A percentile compares a stretch with the other conserved stretches of the same genome.
phyloP scores from a whole-genome alignment of 2,888 invertebrate genomes.

The Cremastobaeus sp. region DNA sequence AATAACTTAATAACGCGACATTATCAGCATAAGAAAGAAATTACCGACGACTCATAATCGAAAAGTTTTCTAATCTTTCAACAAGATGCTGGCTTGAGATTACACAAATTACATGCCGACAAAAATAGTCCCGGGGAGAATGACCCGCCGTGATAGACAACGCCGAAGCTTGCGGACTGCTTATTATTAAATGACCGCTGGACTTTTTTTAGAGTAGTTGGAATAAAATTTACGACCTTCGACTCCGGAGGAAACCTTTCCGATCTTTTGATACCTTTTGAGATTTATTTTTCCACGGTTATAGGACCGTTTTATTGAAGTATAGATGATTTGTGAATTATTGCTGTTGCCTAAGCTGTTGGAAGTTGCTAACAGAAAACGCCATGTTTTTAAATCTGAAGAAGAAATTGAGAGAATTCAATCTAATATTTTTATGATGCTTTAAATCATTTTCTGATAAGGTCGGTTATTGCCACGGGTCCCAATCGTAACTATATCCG shows the following conservation, averaged over 20 bases:
- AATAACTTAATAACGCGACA: conserved; percentile 36
- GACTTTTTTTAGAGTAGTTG: conserved; percentile 31
- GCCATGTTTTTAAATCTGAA: too few relatives aligned
- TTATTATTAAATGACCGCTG: conserved; percentile 29
- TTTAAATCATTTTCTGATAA: too few relatives aligned
- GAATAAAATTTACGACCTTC: conserved; percentile 20
- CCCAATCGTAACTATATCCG: too few relatives aligned
- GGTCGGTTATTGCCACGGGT: too few relatives aligned
- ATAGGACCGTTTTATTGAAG: too few relatives aligned
- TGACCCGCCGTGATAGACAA: conserved; percentile 46
- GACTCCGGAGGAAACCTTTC: conserved; percentile 34
- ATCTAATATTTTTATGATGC: too few relatives aligned
- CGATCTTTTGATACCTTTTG: conserved; percentile 37
- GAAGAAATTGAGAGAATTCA: too few relatives aligned
- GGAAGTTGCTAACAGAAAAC: too few relatives aligned
- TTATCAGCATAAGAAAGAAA: conserved; percentile 21
- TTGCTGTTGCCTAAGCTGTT: too few relatives aligned
- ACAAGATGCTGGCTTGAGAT: conserved; percentile 42
- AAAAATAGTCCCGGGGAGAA: conserved; percentile 40
- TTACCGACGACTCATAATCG: conserved; percentile 38
- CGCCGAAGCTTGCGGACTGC: conserved; percentile 31
- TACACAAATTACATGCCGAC: conserved; percentile 41
- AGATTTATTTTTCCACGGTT: conserved; percentile 3
- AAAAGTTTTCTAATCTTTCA: conserved; percentile 45
- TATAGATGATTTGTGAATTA: too few relatives aligned